Conservation (phyloP, 1,140 invertebrate species). For the Heliconius himera region DNA sequence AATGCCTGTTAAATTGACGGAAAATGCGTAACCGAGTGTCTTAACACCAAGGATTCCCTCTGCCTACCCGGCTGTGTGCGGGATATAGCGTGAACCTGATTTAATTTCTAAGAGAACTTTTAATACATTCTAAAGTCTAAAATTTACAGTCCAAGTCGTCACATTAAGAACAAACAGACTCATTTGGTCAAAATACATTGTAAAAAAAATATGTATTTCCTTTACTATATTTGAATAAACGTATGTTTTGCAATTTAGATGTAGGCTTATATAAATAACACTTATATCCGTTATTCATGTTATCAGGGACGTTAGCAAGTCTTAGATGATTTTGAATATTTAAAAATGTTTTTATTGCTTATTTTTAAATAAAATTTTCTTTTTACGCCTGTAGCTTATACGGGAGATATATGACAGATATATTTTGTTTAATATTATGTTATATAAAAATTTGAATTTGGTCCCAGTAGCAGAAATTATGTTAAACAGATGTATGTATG, state of each 20-base stretch:
- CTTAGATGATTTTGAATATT: conserved; percentile 5
- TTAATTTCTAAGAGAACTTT: not conserved
- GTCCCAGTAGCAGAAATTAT: no score
- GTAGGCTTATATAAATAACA: not conserved
- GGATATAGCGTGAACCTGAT: no score
- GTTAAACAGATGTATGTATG: not conserved
- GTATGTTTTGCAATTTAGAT: not conserved
- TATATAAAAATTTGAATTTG: not conserved
- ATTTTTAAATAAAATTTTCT: not conserved
- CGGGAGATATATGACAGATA: not conserved
- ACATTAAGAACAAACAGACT: not conserved
- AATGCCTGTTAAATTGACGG: no score
- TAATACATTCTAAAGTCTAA: not conserved
- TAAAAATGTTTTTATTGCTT: not conserved
- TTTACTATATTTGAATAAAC: not conserved
- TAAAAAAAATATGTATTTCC: not conserved
- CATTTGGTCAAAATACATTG: not conserved
- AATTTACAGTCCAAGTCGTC: not conserved
- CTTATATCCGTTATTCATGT: not conserved
- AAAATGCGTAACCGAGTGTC: no score
- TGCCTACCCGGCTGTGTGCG: no score
- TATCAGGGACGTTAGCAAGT: conserved; percentile 9
- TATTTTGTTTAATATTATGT: not conserved
- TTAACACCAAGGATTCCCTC: no score
- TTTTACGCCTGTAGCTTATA: not conserved